phyloP scores from a whole-genome alignment of 2,113 vertebrate species.

The Tupaia chinensis region DNA sequence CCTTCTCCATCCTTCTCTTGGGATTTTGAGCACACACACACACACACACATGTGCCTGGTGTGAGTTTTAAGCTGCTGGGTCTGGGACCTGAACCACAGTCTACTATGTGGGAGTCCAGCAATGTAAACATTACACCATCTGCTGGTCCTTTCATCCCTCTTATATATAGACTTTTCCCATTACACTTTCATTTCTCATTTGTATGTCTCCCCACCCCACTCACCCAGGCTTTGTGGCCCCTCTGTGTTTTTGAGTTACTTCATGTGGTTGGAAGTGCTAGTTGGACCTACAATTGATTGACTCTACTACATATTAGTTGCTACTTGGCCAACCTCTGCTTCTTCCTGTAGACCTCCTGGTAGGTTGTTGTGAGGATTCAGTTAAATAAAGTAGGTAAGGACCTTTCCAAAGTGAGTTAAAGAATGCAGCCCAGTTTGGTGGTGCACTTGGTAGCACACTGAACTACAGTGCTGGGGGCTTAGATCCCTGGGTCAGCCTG shows the following conservation, averaged over 20 bases:
- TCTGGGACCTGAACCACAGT: too few relatives aligned
- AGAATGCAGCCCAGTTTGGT: background rate
- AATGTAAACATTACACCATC: too few relatives aligned
- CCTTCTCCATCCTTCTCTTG: too few relatives aligned
- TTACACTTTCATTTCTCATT: background rate
- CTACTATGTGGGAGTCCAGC: too few relatives aligned
- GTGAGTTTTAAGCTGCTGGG: too few relatives aligned
- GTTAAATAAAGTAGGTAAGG: background rate
- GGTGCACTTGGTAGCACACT: too few relatives aligned
- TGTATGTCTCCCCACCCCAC: background rate
- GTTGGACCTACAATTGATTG: background rate
- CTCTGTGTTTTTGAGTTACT: background rate
- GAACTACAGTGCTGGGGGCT: too few relatives aligned
- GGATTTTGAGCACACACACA: too few relatives aligned
- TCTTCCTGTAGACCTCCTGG: background rate
- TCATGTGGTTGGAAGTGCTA: background rate
- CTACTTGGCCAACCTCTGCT: background rate
- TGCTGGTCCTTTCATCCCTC: too few relatives aligned
- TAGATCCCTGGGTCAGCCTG: too few relatives aligned
- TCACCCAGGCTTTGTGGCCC: background rate
- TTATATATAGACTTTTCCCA: background rate
- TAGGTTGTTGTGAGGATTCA: slow-evolving; percentile 6
- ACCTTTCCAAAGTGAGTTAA: background rate
- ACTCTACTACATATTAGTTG: background rate
- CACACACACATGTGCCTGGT: too few relatives aligned